These are phyloP conservation scores for Bombus confusus DNA, from an alignment of 1,140 invertebrate species.

Conservation along the genomic window DNA sequence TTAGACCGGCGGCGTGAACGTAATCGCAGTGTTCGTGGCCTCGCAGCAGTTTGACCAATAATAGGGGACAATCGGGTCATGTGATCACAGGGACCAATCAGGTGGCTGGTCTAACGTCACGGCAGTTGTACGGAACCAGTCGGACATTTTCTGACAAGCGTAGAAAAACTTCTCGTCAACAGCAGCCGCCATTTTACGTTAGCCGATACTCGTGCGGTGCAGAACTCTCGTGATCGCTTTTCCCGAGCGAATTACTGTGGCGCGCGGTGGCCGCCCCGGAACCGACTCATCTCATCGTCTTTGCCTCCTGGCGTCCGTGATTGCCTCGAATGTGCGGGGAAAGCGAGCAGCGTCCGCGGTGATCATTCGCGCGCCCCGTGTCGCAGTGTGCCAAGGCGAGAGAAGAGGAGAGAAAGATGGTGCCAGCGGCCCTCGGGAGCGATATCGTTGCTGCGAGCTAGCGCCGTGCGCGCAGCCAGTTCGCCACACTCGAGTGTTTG, in stretches of 20 bases:
- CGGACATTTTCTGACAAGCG: constrained; percentile 94
- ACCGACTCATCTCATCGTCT: constrained; percentile 67
- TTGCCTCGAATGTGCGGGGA: constrained; percentile 67
- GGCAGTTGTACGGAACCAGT: constrained; percentile 85
- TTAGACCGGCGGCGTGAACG: constrained; percentile 60
- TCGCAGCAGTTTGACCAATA: constrained; percentile 65
- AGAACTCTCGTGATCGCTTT: constrained; percentile 73
- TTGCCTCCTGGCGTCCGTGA: constrained; percentile 64
- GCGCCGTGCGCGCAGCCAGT: constrained; percentile 79
- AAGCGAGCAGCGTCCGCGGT: constrained; percentile 71
- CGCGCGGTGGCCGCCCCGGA: constrained; percentile 67
- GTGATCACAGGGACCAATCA: constrained; percentile 77
- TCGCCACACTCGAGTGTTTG: constrained; percentile 66
- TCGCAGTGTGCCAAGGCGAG: constrained; percentile 64
- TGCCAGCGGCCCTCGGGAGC: constrained; percentile 72
- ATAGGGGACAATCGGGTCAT: constrained; percentile 69
- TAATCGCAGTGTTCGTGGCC: constrained; percentile 62
- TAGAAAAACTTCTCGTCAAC: constrained; percentile 96
- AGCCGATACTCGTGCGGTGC: constrained; percentile 85
- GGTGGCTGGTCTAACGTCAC: constrained; percentile 80
- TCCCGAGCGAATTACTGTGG: constrained; percentile 72
- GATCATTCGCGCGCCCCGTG: constrained; percentile 71
- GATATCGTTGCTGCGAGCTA: constrained; percentile 69
- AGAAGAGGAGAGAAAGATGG: constrained; percentile 74
- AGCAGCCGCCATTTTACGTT: constrained; percentile 93